Evolutionary conservation across 2,797 vertebrate species (phyloP).

Genomic region (Aythya fuligula): DNA sequence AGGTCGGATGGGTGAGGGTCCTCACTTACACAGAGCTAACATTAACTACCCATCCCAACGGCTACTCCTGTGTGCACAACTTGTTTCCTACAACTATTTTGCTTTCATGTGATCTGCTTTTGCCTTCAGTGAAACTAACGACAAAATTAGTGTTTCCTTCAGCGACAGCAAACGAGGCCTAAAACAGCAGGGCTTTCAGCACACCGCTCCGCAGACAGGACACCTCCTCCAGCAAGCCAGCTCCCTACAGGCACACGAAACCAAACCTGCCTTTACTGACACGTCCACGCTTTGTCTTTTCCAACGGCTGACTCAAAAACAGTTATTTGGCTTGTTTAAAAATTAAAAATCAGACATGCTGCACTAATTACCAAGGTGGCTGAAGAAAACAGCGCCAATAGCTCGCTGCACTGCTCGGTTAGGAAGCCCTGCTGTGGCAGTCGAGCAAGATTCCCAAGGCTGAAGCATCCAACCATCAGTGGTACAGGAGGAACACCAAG

Average conservation of each 20-base stretch:
- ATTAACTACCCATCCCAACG: accelerated
- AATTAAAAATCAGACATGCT: accelerated
- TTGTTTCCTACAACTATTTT: background rate
- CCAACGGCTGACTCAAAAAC: background rate
- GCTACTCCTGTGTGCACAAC: background rate
- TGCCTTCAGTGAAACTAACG: background rate
- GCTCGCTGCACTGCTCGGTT: background rate
- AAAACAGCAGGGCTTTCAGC: background rate
- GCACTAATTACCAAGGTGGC: background rate
- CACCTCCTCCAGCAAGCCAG: background rate
- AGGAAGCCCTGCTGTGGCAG: background rate
- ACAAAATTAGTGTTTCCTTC: background rate
- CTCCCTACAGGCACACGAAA: accelerated
- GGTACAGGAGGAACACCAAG: accelerated
- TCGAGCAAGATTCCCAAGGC: background rate
- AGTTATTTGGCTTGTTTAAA: background rate
- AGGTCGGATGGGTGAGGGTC: background rate
- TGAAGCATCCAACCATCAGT: background rate
- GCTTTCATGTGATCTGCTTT: background rate
- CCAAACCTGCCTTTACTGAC: background rate
- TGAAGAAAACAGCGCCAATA: background rate
- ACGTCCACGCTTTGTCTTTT: background rate
- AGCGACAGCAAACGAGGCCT: background rate
- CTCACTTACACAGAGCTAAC: background rate
- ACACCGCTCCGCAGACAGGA: background rate